These are phyloP conservation scores for Chaenocephalus aceratus DNA, from an alignment of 2,113 vertebrate genomes.

Conservation along the genomic window DNA sequence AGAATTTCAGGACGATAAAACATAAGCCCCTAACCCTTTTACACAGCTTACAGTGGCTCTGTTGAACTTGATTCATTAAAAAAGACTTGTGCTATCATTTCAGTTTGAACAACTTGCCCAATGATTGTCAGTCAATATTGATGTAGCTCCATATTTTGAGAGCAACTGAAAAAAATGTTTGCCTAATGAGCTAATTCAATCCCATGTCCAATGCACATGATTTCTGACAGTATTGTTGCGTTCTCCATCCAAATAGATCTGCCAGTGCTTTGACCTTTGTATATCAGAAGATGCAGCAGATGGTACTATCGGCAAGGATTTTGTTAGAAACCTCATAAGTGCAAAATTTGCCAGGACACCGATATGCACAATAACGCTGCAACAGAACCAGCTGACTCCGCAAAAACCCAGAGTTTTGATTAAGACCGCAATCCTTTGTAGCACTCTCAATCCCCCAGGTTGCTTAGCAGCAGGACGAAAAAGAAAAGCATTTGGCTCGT, in stretches of 20 bases:
- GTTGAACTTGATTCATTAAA: background rate
- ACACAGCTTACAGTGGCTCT: background rate
- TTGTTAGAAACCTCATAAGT: constrained; percentile 22
- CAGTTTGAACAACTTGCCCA: background rate
- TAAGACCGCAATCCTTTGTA: constrained; percentile 56
- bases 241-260: background rate
- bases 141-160: constrained; percentile 5
- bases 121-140: background rate
- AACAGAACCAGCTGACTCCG: constrained; percentile 67
- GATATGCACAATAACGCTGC: constrained; percentile 30
- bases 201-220: constrained; percentile 28
- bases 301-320: constrained; percentile 5
- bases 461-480: constrained; percentile 70
- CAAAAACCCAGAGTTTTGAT: constrained; percentile 61
- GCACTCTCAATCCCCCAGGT: constrained; percentile 58
- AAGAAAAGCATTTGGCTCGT: constrained; percentile 55
- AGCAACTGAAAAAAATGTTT: background rate
- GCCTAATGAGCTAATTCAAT: constrained; percentile 37
- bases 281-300: constrained; percentile 41
- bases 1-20: background rate
- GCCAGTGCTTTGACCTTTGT: background rate
- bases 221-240: background rate
- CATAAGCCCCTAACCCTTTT: background rate
- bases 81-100: background rate
- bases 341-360: constrained; percentile 20